Evolutionary conservation across 1,140 invertebrate species (phyloP).

Genomic region (Metopolophium dirhodum): DNA sequence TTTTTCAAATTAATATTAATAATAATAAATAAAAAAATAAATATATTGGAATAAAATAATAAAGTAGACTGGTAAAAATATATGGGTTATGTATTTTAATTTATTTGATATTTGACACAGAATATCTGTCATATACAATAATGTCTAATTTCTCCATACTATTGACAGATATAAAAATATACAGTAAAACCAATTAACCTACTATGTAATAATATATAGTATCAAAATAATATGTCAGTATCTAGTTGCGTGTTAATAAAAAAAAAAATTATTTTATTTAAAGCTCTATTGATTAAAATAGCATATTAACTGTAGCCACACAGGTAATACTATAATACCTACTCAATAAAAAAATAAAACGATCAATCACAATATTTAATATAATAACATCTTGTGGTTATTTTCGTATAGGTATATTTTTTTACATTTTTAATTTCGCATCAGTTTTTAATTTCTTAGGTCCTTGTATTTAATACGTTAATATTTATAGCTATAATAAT

Average conservation of each 20-base stretch:
- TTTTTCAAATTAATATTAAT: background rate
- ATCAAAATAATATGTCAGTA: background rate
- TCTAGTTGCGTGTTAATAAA: background rate
- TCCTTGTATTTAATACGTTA: background rate
- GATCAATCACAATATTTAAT: background rate
- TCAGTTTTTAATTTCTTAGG: background rate
- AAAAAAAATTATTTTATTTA: background rate
- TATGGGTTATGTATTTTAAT: background rate
- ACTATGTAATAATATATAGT: constrained; percentile 32
- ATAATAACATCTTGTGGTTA: background rate
- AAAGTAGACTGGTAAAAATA: background rate
- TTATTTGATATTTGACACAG: background rate
- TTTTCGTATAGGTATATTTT: background rate
- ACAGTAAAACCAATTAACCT: background rate
- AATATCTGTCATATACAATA: background rate
- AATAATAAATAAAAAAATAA: background rate
- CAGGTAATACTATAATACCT: background rate
- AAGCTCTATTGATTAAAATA: constrained; percentile 7
- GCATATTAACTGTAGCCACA: background rate
- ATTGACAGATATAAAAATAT: background rate
- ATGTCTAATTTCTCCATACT: background rate
- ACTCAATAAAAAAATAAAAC: background rate
- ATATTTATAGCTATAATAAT: background rate
- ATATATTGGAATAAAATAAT: background rate
- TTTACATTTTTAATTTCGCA: background rate